A percentile compares a stretch with the other conserved stretches of the same genome.
Evolutionary conservation across 1,140 invertebrate genomes (phyloP).

Genomic region (Aphaenogaster floridana): DNA sequence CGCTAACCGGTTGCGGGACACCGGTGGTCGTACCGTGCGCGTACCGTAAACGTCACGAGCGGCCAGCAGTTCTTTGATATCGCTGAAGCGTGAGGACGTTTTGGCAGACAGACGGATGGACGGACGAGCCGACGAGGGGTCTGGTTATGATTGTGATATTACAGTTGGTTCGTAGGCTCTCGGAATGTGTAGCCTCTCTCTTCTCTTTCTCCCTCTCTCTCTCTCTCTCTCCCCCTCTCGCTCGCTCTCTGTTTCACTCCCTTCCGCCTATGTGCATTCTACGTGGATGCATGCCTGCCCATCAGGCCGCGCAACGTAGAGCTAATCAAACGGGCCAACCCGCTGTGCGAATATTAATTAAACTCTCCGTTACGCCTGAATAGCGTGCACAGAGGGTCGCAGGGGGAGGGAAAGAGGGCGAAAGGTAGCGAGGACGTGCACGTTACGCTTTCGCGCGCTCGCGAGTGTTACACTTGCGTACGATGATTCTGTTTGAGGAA

Average conservation of each 20-base stretch:
- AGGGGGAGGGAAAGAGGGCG: constrained; percentile 69
- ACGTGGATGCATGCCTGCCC: constrained; percentile 81
- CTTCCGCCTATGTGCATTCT: constrained; percentile 71
- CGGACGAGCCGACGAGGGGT: constrained; percentile 77
- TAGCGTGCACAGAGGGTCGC: constrained; percentile 74
- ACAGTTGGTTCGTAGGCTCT: constrained; percentile 82
- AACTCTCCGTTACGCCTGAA: constrained; percentile 82
- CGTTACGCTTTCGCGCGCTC: constrained; percentile 64
- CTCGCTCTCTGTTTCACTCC: constrained; percentile 47
- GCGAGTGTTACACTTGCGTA: constrained; percentile 45
- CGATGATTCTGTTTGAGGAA: constrained; percentile 29
- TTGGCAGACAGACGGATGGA: constrained; percentile 79
- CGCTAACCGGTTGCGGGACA: constrained; percentile 64
- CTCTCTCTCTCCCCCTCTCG: constrained; percentile 23
- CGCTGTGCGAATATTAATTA: constrained; percentile 84
- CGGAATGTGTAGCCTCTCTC: constrained; percentile 77
- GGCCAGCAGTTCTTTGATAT: constrained; percentile 82
- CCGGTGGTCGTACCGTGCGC: constrained; percentile 59
- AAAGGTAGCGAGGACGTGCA: constrained; percentile 51
- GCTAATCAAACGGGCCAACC: constrained; percentile 84
- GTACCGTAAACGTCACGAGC: constrained; percentile 76
- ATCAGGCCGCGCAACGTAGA: constrained; percentile 81
- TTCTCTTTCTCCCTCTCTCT: background rate
- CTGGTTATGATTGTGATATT: constrained; percentile 86
- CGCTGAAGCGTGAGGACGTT: constrained; percentile 84